Evolutionary conservation across 64 coral and sea anemone genomes (phyloP), one percentile per base, ranked within the genome.

Genomic region (Porites lutea): DNA sequence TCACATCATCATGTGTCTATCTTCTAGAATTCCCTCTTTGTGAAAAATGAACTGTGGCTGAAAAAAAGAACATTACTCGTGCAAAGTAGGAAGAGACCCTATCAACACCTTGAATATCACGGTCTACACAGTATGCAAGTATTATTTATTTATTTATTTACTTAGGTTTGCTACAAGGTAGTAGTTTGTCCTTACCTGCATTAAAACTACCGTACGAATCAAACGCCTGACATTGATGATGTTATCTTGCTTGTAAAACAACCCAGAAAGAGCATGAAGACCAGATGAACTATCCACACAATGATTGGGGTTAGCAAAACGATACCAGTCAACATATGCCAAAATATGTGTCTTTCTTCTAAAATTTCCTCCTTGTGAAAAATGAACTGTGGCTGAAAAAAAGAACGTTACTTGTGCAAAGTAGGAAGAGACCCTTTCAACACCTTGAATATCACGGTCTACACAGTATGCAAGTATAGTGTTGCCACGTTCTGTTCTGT

Each of bases 401-500:
- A 85, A 85, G 47, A 85, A 68, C 19, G 16, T 48, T 21, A 85
- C 61, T 68, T 19, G n/a, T 19, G 61, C 82, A 62, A 69, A 67
- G 66, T 85, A 85, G 2, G 82, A 63, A 15, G 13, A 9, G 62
- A 45, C 14, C 12, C 5, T 51, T 85, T 65, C 60, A 19, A 19
- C 46, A 19, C 82, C 82, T 68, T 69, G 82, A 48, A 16, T 11
- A 68, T 85, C 49, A n/a, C 6, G 14, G n/a, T 85, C 82, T 3
- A 85, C 82, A 85, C 82, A 85, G 45, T 85, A 79, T 3, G 51
- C 55, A 13, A 79, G 76, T 58, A 79, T 27, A 13, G n/a, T 79
- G 59, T 52, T 79, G 9, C 76, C 52, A 23, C 19, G 53, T 18
- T 79, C 76, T 23, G 76, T 79, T 59, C 52, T 79, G 59, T 79